Percentiles rank a stretch among this genome's conserved stretches.
phyloP scores from a whole-genome alignment of 2,797 vertebrate species.

The Emydoidea blandingii region DNA sequence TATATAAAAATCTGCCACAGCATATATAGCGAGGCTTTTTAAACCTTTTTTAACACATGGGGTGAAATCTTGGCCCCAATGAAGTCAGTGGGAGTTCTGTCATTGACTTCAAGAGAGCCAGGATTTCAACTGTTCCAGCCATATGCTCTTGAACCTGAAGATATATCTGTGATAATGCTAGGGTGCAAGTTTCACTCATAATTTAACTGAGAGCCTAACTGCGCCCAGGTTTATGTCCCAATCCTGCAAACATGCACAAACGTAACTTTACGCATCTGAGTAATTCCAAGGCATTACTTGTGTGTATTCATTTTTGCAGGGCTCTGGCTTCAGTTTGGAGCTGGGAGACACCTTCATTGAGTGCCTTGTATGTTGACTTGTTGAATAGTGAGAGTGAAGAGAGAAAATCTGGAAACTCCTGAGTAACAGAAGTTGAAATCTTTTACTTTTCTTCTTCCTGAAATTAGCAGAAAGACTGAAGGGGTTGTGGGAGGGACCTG shows the following conservation, averaged over 20 bases:
- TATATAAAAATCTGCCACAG: conserved; percentile 6
- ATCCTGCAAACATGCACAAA: background rate
- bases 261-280: background rate
- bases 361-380: background rate
- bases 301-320: background rate
- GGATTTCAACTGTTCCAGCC: conserved; percentile 37
- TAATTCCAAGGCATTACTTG: background rate
- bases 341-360: background rate
- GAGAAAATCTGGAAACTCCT: background rate
- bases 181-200: conserved; percentile 51
- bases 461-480: background rate
- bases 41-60: background rate
- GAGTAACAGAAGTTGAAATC: background rate
- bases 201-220: conserved; percentile 56
- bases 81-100: background rate
- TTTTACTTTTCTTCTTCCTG: background rate
- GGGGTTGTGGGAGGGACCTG: background rate
- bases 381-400: background rate
- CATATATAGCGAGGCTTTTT: background rate
- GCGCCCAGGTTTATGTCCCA: conserved; percentile 38
- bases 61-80: conserved; percentile 58
- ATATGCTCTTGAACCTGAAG: conserved; percentile 27
- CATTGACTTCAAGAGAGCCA: conserved; percentile 61
- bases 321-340: background rate
- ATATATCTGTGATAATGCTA: conserved; percentile 35